phyloP scores from a whole-genome alignment of 1,140 invertebrate genomes.

The Orius insidiosus region DNA sequence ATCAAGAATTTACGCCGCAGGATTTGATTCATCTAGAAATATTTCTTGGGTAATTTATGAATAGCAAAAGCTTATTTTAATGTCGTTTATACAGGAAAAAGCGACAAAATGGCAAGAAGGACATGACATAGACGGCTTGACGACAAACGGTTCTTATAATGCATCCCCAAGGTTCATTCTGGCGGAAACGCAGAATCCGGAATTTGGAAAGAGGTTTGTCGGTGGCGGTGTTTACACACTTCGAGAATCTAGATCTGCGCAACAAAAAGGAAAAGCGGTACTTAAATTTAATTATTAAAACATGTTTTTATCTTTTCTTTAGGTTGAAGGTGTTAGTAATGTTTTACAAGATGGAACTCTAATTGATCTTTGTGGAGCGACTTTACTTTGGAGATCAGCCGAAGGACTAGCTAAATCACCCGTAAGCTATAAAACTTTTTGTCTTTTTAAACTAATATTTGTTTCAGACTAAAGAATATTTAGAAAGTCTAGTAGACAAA shows the following conservation, averaged over 20 bases:
- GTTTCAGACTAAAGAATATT: slow-evolving; percentile 68
- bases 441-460: slow-evolving; percentile 7
- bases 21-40: slow-evolving; percentile 94
- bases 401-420: slow-evolving; percentile 89
- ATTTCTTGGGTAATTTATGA: slow-evolving; percentile 79
- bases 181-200: slow-evolving; percentile 57
- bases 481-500: slow-evolving; percentile 86
- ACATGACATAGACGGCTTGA: slow-evolving; percentile 89
- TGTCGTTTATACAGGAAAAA: slow-evolving; percentile 60
- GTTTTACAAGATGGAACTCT: slow-evolving; percentile 90
- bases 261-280: slow-evolving; percentile 64
- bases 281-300: slow-evolving; percentile 22
- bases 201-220: slow-evolving; percentile 89
- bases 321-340: slow-evolving; percentile 73
- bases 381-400: slow-evolving; percentile 90
- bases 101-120: slow-evolving; percentile 97
- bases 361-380: slow-evolving; percentile 97
- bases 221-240: slow-evolving; percentile 90
- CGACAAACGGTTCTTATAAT: slow-evolving; percentile 97
- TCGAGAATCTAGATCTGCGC: slow-evolving; percentile 83
- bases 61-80: not conserved
- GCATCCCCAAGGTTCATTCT: slow-evolving; percentile 73
- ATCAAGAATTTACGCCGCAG: slow-evolving; percentile 91
- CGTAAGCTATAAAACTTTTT: slow-evolving; percentile 40
- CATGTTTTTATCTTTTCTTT: slow-evolving; percentile 14